These are phyloP conservation scores for Phengaris alcon DNA, from an alignment of 2,888 invertebrate species.

Conservation along the genomic window DNA sequence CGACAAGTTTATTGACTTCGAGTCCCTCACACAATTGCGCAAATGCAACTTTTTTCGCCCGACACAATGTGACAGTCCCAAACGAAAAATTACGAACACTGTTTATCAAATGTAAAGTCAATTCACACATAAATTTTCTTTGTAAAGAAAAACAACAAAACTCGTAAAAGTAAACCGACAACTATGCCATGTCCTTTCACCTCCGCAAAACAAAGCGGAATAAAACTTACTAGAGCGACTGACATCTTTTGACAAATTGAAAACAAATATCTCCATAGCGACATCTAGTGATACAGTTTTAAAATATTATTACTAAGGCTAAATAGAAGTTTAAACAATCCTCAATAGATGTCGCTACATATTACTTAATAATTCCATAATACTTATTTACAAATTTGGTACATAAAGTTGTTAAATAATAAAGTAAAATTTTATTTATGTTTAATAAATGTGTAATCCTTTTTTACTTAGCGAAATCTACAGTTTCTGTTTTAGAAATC, in stretches of 20 bases:
- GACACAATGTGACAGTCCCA: conserved; percentile 58
- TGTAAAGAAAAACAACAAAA: conserved; percentile 68
- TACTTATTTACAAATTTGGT: no score
- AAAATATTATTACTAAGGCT: not conserved
- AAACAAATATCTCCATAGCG: conserved; percentile 49
- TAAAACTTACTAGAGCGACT: conserved; percentile 49
- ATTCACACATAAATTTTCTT: conserved; percentile 64
- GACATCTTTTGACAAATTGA: conserved; percentile 53
- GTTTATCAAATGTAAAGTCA: conserved; percentile 49
- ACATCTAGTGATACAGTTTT: conserved; percentile 50
- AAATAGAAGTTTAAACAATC: not conserved
- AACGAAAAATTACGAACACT: conserved; percentile 55
- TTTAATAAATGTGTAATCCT: not conserved
- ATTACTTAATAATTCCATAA: no score
- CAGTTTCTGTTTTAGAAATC: not conserved
- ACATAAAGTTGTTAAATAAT: no score
- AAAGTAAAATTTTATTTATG: no score
- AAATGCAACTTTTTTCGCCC: conserved; percentile 56
- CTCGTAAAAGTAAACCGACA: conserved; percentile 47
- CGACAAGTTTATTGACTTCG: conserved; percentile 79
- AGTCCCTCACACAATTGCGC: conserved; percentile 69
- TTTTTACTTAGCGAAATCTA: not conserved
- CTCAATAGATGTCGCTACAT: conserved; percentile 7
- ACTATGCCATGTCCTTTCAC: conserved; percentile 62
- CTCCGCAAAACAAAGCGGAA: conserved; percentile 80